Percentiles rank a stretch among this genome's conserved stretches.
These are phyloP conservation scores for Antennarius striatus DNA, from an alignment of 2,113 vertebrate species.

Conservation along the genomic window DNA sequence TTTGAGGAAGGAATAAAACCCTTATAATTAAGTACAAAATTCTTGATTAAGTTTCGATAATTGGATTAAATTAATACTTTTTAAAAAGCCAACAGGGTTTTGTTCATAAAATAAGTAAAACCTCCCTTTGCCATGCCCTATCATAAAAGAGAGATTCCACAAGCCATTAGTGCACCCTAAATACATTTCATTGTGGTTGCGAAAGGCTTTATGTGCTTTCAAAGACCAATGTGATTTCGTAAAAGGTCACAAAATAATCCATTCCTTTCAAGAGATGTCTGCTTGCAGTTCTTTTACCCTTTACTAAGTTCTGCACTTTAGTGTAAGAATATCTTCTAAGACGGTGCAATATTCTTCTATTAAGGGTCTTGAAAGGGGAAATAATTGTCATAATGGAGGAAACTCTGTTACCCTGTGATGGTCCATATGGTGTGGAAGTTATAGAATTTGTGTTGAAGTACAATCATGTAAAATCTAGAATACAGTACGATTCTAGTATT, in stretches of 20 bases:
- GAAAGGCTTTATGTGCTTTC: slow-evolving; percentile 53
- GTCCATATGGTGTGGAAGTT: too few relatives aligned
- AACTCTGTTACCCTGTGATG: background rate
- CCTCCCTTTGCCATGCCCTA: slow-evolving; percentile 3
- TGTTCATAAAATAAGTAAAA: slow-evolving; percentile 9
- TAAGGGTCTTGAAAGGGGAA: slow-evolving; percentile 26
- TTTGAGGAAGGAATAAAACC: too few relatives aligned
- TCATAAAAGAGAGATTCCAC: slow-evolving; percentile 16
- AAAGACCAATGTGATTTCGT: slow-evolving; percentile 47
- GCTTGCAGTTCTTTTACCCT: slow-evolving; percentile 16
- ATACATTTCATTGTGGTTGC: slow-evolving; percentile 41
- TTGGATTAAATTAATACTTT: too few relatives aligned
- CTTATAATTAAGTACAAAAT: too few relatives aligned
- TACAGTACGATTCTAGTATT: slow-evolving; percentile 18
- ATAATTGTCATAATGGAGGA: background rate
- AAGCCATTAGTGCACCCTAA: slow-evolving; percentile 38
- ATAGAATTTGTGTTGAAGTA: slow-evolving; percentile 17
- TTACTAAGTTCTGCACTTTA: slow-evolving; percentile 37
- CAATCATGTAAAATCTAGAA: slow-evolving; percentile 6
- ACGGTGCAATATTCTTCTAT: slow-evolving; percentile 29
- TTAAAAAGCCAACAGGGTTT: background rate
- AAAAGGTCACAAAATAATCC: slow-evolving; percentile 59
- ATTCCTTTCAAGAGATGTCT: slow-evolving; percentile 44
- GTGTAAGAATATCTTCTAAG: slow-evolving; percentile 31
- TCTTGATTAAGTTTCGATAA: too few relatives aligned